Evolutionary conservation across 2,888 invertebrate genomes (phyloP), one percentile per base, ranked within the genome.

Genomic region (Notodonta ziczac): DNA sequence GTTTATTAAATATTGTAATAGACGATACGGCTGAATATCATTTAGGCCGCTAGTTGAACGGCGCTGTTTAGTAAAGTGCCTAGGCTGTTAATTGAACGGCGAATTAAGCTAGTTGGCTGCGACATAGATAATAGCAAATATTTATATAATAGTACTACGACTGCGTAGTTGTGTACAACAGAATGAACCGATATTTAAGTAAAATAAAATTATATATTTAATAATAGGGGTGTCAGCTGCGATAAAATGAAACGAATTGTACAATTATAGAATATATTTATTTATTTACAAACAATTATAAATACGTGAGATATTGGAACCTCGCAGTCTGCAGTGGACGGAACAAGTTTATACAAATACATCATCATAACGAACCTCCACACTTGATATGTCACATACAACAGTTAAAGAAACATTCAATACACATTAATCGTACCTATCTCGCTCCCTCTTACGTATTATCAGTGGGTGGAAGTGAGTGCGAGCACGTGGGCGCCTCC

Each of bases 191-290:
- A 35, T 35, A 35, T 35, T 6, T 35, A 5, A 35, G 6, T 35
- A 6, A 1, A n/a, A n/a, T n/a, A n/a, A n/a, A n/a, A n/a, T n/a
- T n/a, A n/a, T n/a, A n/a, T n/a, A n/a, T n/a, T n/a, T n/a, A n/a
- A n/a, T n/a, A n/a, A n/a, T n/a, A n/a, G n/a, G n/a, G n/a, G n/a
- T n/a, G n/a, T n/a, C n/a, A n/a, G 35, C 6, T 35, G 35, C 35
- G 35, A 35, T 86, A 13, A 10, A 50, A 16, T 16, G 4, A 50
- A 50, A 50, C 14, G 9, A 50, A 50, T 16, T 14, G 8, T 50
- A 50, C 50, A 50, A 46, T 12, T n/a, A 48, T 13, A n/a, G n/a
- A n/a, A 48, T 8, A 16, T 50, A 16, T 50, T 12, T 50, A 50
- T 50, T 50, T 50, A 50, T 50, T 50, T 50, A 50, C 50, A 50